These are phyloP conservation scores for Astatotilapia flaviijosephi DNA, from an alignment of 2,113 vertebrate species.

Conservation along the genomic window DNA sequence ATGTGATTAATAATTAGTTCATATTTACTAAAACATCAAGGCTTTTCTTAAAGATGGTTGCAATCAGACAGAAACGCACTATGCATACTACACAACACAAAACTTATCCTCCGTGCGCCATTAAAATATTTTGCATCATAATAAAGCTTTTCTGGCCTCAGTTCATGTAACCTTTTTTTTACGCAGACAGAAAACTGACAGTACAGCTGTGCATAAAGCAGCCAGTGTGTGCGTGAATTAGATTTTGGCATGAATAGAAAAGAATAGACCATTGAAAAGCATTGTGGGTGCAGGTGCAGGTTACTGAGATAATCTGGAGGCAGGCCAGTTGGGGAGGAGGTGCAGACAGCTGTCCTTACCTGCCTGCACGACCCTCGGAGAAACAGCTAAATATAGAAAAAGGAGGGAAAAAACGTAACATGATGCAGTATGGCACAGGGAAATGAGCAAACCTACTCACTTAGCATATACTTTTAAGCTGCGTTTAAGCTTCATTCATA, in stretches of 20 bases:
- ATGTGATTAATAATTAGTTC: not conserved
- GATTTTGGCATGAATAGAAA: constrained; percentile 49
- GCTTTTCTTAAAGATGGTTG: not conserved
- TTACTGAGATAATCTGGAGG: constrained; percentile 50
- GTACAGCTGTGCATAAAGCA: constrained; percentile 31
- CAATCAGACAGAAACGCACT: not conserved
- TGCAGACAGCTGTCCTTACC: constrained; percentile 46
- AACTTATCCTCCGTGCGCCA: not conserved
- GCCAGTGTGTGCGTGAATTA: constrained; percentile 20
- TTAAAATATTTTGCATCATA: not conserved
- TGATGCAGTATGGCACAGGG: not conserved
- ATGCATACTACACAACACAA: not conserved
- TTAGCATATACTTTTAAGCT: not conserved
- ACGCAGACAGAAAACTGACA: not conserved
- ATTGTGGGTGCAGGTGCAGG: constrained; percentile 64
- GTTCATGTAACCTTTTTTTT: not conserved
- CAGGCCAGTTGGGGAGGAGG: constrained; percentile 34
- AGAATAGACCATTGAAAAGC: constrained; percentile 54
- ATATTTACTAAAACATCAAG: not conserved
- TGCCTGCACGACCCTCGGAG: constrained; percentile 16
- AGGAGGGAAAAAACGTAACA: not conserved
- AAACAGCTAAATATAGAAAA: constrained; percentile 43
- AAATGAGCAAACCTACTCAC: not conserved
- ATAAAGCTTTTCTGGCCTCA: not conserved
- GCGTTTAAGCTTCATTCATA: not conserved